Conservation (phyloP, 2,797 vertebrate genomes). For the Danio kyathit region DNA sequence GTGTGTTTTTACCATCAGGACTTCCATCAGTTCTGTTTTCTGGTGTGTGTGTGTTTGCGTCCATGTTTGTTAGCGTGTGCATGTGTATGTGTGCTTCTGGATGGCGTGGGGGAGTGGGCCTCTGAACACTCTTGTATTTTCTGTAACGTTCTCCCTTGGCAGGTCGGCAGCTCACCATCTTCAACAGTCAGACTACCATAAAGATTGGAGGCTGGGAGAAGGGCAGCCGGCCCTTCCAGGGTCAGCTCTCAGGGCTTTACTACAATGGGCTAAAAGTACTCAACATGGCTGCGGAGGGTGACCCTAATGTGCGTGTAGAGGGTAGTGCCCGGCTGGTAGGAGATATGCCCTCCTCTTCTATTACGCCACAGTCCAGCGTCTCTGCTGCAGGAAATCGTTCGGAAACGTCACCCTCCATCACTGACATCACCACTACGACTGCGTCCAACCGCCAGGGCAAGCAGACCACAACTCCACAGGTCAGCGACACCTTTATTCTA, state of each 20-base stretch:
- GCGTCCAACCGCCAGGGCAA: conserved; percentile 93
- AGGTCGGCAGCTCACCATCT: conserved; percentile 99
- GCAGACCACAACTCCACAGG: conserved; percentile 87
- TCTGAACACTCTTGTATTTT: conserved; percentile 78
- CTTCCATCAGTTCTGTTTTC: conserved; percentile 53
- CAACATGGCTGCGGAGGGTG: conserved; percentile 98
- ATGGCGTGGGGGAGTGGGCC: conserved; percentile 66
- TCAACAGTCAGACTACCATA: conserved; percentile 99
- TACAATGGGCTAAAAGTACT: conserved; percentile 99
- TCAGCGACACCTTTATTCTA: conserved; percentile 74
- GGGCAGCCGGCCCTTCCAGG: conserved; percentile 92
- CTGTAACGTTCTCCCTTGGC: conserved; percentile 88
- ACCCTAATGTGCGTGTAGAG: conserved; percentile 95
- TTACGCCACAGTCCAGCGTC: conserved; percentile 95
- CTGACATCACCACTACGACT: conserved; percentile 96
- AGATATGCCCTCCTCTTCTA: conserved; percentile 98
- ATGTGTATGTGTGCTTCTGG: conserved; percentile 57
- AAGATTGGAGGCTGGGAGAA: conserved; percentile 93
- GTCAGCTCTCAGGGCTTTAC: conserved; percentile 98
- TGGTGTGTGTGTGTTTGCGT: conserved; percentile 38
- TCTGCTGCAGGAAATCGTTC: conserved; percentile 96
- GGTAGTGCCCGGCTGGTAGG: conserved; percentile 97
- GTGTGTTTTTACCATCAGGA: conserved; percentile 56
- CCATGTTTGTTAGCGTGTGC: conserved; percentile 41
- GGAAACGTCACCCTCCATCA: conserved; percentile 94